Evolutionary conservation across 2,113 vertebrate species (phyloP), one percentile per base, ranked within the genome.

Genomic region (Bolborhynchus lineola): DNA sequence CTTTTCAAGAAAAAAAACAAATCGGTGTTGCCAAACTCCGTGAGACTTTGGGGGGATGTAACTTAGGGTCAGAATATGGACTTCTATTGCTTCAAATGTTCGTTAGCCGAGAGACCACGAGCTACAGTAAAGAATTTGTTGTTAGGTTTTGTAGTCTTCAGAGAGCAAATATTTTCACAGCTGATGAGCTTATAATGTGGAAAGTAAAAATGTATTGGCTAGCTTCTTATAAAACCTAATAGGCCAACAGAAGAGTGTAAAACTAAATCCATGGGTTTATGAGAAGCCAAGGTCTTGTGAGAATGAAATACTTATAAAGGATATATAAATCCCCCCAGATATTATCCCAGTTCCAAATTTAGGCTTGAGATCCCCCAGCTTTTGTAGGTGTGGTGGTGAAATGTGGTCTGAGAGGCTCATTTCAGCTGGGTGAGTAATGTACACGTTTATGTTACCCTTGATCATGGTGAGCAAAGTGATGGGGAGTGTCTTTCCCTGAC

Each of bases 351-450:
- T 88, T 86, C 83, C 65, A 79, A 42, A 83, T 64, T 87, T 62
- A 93, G 39, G 31, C 55, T 75, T 92, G 25, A 70, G 42, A 90
- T 96, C 82, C 59, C 78, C 81, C 46, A 70, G 82, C 49, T 83
- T 41, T 70, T 55, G 25, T 91, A 95, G 90, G 71, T 80, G 87
- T 94, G 64, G 82, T 74, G 82, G 41, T 80, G 78, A 94, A 91
- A 86, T 74, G 33, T 93, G 57, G 9, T 76, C 78, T 59, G 67
- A n/a, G 75, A 92, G 67, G 35, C 37, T 91, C 25, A 23, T 74
- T 95, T 91, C 82, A 70, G 49, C n/a, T 47, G 55, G 19, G 24
- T 95, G 96, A 96, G 79, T 92, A 94, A 95, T 50, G 42, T 67
- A 79, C 90, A 42, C 1, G 1, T 90, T 77, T 52, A 47, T 41